Evolutionary conservation across 2,113 vertebrate genomes (phyloP).

Genomic region (Ageneiosus marmoratus): DNA sequence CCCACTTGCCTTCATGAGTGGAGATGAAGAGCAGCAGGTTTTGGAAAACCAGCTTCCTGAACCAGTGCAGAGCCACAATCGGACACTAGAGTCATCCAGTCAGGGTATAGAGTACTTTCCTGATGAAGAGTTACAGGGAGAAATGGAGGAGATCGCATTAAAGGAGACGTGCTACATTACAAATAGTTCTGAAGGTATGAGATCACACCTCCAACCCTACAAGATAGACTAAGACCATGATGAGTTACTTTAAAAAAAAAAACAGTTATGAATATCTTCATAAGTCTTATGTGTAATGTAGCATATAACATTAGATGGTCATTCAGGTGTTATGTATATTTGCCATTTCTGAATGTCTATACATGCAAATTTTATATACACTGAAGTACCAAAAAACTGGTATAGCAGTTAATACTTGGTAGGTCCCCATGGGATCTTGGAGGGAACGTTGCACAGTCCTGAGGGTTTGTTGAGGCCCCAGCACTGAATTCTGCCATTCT

Average conservation of each 20-base stretch:
- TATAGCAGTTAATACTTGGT: too few species aligned
- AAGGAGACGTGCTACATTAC: slow-evolving; percentile 9
- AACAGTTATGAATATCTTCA: not conserved
- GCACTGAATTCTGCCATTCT: too few species aligned
- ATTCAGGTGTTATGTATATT: not conserved
- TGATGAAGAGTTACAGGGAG: slow-evolving; percentile 26
- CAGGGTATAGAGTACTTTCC: slow-evolving; percentile 24
- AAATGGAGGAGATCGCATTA: slow-evolving; percentile 43
- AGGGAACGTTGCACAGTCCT: too few species aligned
- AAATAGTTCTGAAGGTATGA: slow-evolving; percentile 44
- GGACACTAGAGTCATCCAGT: slow-evolving; percentile 12
- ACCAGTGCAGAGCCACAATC: not conserved
- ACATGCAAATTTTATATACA: too few species aligned
- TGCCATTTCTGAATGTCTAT: not conserved
- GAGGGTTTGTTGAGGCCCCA: too few species aligned
- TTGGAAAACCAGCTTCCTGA: slow-evolving; percentile 14
- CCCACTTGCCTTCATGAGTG: slow-evolving; percentile 56
- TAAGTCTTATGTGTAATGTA: not conserved
- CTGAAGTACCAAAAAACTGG: too few species aligned
- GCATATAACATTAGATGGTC: not conserved
- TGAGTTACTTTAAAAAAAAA: not conserved
- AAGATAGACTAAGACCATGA: not conserved
- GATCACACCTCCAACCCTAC: not conserved
- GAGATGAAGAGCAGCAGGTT: slow-evolving; percentile 60
- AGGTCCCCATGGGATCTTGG: too few species aligned